A percentile compares a stretch with the other conserved stretches of the same genome.
Conservation (phyloP, 64 coral and sea anemone species). For the Montipora foliosa region DNA sequence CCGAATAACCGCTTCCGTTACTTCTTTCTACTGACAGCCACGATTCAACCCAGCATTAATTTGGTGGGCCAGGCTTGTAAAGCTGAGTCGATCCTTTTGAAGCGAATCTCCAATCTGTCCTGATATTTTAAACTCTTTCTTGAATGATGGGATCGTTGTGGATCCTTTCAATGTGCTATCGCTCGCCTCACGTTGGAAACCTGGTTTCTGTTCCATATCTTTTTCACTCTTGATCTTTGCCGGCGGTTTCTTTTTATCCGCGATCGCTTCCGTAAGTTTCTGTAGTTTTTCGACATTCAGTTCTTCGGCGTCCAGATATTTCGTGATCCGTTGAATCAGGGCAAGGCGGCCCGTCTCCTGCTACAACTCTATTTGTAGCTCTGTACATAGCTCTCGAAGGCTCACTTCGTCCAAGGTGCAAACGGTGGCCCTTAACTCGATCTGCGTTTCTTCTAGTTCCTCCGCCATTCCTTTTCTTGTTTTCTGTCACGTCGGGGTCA, state of each 20-base stretch:
- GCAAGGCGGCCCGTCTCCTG: neutral
- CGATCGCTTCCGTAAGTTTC: neutral
- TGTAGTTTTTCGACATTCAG: neutral
- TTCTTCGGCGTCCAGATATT: neutral
- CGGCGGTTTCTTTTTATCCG: neutral
- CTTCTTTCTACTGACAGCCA: neutral
- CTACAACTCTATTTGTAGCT: neutral
- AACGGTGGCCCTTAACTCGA: neutral
- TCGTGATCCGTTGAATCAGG: neutral
- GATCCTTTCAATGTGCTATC: too few species aligned
- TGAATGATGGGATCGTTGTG: neutral
- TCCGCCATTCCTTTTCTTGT: neutral
- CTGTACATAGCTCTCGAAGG: neutral
- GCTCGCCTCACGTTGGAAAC: neutral
- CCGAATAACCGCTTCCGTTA: constrained; percentile 30
- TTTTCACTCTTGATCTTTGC: neutral
- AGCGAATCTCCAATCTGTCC: constrained; percentile 63
- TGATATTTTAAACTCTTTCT: constrained; percentile 56
- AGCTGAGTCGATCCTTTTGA: constrained; percentile 69
- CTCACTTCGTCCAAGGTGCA: neutral
- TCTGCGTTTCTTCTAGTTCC: neutral
- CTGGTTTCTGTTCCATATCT: neutral
- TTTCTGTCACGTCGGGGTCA: neutral
- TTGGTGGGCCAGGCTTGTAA: neutral
- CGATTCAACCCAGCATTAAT: too few species aligned